Evolutionary conservation across 2,797 vertebrate species (phyloP), one percentile per base, ranked within the genome.

Genomic region (Lemur catta): DNA sequence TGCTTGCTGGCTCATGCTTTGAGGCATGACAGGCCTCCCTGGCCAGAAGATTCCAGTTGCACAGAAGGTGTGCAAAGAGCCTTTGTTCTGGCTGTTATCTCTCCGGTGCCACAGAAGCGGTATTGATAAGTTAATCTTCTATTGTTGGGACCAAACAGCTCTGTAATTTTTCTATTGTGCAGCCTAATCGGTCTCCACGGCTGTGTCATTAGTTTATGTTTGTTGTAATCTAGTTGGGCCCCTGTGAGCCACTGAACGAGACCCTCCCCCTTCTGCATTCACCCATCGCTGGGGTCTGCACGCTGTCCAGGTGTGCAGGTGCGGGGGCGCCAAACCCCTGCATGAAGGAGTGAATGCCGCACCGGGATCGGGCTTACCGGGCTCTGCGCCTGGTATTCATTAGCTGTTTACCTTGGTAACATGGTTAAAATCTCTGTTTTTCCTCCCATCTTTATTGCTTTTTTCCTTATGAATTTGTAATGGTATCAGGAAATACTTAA

Each of bases 91-190:
- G 98, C 94, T 95, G 38, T 92, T 98, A 97, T 98, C 98, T 98
- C 97, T 98, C 97, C 82, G 75, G 96, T 74, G 96, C 97, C 97
- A 97, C 97, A 89, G 98, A 97, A 98, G 97, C 98, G 89, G 95
- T 98, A 98, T 98, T 98, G 98, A 98, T 98, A 98, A 98, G 98
- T 98, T 98, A 98, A 98, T 98, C 98, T 98, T 96, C 97, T 92
- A 98, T 98, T 98, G 98, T 98, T 97, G 98, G 98, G 98, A 97
- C 98, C 98, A 98, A 98, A 98, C 96, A 98, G 97, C 96, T 97
- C 98, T 98, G 98, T 97, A 97, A 97, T 98, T 98, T 98, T 98
- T 97, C 98, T 97, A 93, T 98, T 98, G 98, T 98, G 98, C 95
- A 41, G 97, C 96, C 97, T 98, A 98, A 98, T 98, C 97, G 96